These are phyloP conservation scores for Anseranas semipalmata DNA, from an alignment of 2,113 vertebrate genomes.

Conservation along the genomic window DNA sequence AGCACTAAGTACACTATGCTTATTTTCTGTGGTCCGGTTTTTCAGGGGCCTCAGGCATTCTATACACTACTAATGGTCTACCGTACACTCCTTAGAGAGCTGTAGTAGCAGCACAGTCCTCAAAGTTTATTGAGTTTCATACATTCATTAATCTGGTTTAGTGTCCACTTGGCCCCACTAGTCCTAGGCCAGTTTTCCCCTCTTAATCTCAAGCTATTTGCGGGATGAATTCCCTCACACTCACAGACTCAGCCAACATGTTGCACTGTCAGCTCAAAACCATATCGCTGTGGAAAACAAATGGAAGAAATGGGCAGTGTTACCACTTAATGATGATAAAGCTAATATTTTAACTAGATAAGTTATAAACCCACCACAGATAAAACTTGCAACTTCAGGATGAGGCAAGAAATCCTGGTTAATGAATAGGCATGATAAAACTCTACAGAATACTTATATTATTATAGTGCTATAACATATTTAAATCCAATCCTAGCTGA, in stretches of 20 bases:
- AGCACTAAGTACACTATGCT: neutral
- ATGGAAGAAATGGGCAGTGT: neutral
- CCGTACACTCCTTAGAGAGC: neutral
- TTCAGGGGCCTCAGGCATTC: neutral
- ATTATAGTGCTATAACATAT: neutral
- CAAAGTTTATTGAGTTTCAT: accelerated
- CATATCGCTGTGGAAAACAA: neutral
- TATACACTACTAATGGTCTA: neutral
- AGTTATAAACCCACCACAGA: neutral
- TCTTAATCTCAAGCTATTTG: neutral
- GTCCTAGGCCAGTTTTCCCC: neutral
- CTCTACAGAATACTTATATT: neutral
- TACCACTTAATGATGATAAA: neutral
- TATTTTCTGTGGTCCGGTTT: neutral
- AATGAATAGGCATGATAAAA: neutral
- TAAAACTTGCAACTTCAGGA: neutral
- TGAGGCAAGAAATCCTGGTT: neutral
- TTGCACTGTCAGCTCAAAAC: neutral
- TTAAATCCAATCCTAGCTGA: neutral
- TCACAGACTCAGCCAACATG: neutral
- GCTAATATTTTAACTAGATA: neutral
- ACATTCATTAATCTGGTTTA: neutral
- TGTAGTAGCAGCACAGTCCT: neutral
- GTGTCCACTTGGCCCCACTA: neutral
- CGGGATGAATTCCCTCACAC: neutral